Percentiles rank a stretch among this genome's conserved stretches.
Conservation (phyloP, 2,888 invertebrate species). For the Nomada ruficornis region DNA sequence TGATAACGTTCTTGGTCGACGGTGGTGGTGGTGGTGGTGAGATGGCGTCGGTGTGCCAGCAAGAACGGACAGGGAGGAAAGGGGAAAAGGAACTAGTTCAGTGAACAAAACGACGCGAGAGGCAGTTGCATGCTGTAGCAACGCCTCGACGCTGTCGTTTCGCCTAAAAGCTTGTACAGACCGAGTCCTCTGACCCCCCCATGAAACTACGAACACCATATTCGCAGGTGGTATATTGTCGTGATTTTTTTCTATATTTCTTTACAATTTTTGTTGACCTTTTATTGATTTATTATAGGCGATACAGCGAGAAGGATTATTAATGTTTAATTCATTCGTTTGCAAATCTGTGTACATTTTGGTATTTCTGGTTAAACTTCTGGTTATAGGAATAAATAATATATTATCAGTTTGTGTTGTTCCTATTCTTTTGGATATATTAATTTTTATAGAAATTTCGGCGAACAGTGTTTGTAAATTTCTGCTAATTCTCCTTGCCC, state of each 20-base stretch:
- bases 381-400: too few relatives aligned
- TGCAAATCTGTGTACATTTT: too few relatives aligned
- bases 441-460: too few relatives aligned
- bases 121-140: conserved; percentile 77
- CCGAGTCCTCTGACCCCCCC: conserved; percentile 46
- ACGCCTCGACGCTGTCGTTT: conserved; percentile 65
- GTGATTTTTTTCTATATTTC: not conserved
- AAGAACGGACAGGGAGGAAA: conserved; percentile 66
- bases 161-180: conserved; percentile 56
- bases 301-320: not conserved
- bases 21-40: conserved; percentile 65
- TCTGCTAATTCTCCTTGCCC: too few relatives aligned
- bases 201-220: conserved; percentile 5
- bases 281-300: not conserved
- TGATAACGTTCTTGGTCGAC: conserved; percentile 63
- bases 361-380: too few relatives aligned
- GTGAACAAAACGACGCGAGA: conserved; percentile 83
- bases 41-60: conserved; percentile 64
- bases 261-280: too few relatives aligned
- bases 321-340: too few relatives aligned
- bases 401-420: too few relatives aligned
- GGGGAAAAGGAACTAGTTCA: conserved; percentile 83
- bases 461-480: too few relatives aligned
- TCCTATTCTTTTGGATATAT: too few relatives aligned
- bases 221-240: not conserved